Conservation (phyloP, 2,113 vertebrate species). For the Labeo rohita region DNA sequence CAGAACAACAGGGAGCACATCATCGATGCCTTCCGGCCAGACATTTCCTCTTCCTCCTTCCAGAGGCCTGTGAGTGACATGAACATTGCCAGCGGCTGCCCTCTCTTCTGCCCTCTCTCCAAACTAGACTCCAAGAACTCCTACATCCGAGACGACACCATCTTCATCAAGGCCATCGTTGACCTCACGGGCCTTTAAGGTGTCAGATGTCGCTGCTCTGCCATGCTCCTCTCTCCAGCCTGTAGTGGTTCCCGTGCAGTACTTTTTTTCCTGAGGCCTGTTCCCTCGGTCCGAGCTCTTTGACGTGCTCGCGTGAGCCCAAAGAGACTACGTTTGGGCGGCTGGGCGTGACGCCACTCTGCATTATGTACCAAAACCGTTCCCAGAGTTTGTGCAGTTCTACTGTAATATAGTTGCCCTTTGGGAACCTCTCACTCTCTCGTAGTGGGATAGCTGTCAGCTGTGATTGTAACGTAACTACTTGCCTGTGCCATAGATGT, state of each 20-base stretch:
- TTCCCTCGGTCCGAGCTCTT: conserved; percentile 43
- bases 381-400: conserved; percentile 57
- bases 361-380: conserved; percentile 58
- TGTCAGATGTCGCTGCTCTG: conserved; percentile 18
- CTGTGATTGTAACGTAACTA: conserved; percentile 59
- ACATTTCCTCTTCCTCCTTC: conserved; percentile 92
- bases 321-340: conserved; percentile 23
- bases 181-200: conserved; percentile 91
- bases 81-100: conserved; percentile 98
- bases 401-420: conserved; percentile 52
- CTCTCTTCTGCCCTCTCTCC: conserved; percentile 92
- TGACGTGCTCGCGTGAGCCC: conserved; percentile 11
- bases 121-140: conserved; percentile 92
- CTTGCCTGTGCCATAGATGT: conserved; percentile 55
- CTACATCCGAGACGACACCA: conserved; percentile 92
- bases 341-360: conserved; percentile 37
- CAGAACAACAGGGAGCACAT: conserved; percentile 97
- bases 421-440: conserved; percentile 44
- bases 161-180: conserved; percentile 98
- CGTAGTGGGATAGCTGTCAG: conserved; percentile 55
- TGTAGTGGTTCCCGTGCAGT: conserved; percentile 24
- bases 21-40: conserved; percentile 94
- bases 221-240: conserved; percentile 1
- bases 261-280: conserved; percentile 31
- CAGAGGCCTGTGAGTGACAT: conserved; percentile 92